Evolutionary conservation across 2,888 invertebrate species (phyloP), one percentile per base, ranked within the genome.

Genomic region (Homarus gammarus): DNA sequence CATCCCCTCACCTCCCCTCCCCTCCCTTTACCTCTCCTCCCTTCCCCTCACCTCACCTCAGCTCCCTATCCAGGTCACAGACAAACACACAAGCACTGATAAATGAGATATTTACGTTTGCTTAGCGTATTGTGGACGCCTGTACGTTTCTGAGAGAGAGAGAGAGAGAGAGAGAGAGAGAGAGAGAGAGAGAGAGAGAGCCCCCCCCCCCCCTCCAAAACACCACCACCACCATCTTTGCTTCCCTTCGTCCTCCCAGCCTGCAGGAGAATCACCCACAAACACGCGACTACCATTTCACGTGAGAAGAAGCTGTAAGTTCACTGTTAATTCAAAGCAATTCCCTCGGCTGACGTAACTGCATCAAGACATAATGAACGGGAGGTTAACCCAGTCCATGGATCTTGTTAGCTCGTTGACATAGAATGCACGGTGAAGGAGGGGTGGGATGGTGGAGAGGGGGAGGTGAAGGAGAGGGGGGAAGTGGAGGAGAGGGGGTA

Each of bases 301-400:
- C 70, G 70, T 70, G 70, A 70, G 27, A 70, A 31, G 70, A 12
- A n/a, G 31, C 70, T 31, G 36, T 70, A 70, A 70, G 27, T 70
- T 70, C n/a, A 31, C 70, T 70, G 27, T 70, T 70, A 36, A 70
- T 36, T 70, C 70, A 15, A 70, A 36, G 70, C 33, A 70, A 36
- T 70, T 70, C 70, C 31, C 70, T 31, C 70, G 70, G 33, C 70
- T 31, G 70, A 31, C 70, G 70, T 33, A 70, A 70, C 70, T 31
- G 36, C 70, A 70, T 70, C 70, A 70, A 36, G 70, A 70, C 36
- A 70, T 70, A 70, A 70, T 70, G 31, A 64, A 64, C 64, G 81
- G 64, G 31, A 38, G 40, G 81, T 61, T 81, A 56, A 81, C 64
- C 40, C 64, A 64, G n/a, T 38, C 64, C 81, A 81, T 61, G 64